Base-by-base conservation (phyloP, 2,113 vertebrate species). In the Hassar affinis region DNA sequence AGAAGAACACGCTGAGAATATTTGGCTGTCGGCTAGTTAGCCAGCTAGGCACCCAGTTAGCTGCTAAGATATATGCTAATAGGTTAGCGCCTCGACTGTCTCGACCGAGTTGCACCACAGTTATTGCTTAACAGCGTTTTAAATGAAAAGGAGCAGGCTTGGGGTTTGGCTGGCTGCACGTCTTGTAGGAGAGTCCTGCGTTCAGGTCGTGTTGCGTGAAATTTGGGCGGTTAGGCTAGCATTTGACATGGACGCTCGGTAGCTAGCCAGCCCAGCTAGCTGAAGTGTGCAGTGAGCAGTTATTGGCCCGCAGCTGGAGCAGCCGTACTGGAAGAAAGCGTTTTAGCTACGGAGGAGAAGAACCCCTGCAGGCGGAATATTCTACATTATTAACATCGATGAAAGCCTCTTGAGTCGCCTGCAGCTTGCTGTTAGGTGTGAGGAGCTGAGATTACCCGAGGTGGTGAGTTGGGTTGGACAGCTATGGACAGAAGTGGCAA, bases 401-500 rank as follows among this genome's bases (percentile, higher is more conserved):
- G 72, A 38, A 20, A 33, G 35, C 54, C 61, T 47, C 38, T 42
- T 42, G 38, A 42, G 6, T 42, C 38, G 8, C 35, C 12, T 71
- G 30, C 75, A 30, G 49, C n/a, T 51, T 61, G 51, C 17, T 47
- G 66, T 52, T 64, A 8, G 78, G 62, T 79, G 42, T 45, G 69
- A 82, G 20, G 38, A 85, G 77, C 27, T 47, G 78, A 80, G 78
- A 61, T 75, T 11, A 59, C 68, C 80, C n/a, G 59, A 69, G 83
- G 80, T 82, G 81, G 54, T 62, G 35, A 69, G 75, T 47, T 56
- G 79, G 79, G 51, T 79, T 79, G 57, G 84, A 75, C 84, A 85
- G 86, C 71, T 61, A 87, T 87, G 86, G 81, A n/a, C n/a, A n/a
- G 84, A 66, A 87, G 75, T 78, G 20, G 54, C 59, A 86, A 68